Evolutionary conservation across 1,140 invertebrate species (phyloP).

Genomic region (Pachypeltis micranthus): DNA sequence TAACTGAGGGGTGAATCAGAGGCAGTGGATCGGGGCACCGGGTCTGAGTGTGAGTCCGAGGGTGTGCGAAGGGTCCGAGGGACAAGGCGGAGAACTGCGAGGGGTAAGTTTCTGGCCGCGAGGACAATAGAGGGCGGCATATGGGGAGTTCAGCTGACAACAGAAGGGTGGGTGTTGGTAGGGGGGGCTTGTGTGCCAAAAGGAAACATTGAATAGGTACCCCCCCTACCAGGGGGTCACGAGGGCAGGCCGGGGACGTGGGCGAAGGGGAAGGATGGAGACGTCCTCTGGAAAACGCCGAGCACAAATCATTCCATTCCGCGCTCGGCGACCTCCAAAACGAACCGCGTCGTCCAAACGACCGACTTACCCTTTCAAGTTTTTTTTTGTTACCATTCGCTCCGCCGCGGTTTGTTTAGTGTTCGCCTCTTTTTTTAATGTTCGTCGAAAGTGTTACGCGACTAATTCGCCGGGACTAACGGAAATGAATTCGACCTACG

Average conservation of each 20-base stretch:
- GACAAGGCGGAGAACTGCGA: too few species aligned
- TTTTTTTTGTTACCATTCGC: too few species aligned
- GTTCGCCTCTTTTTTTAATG: too few species aligned
- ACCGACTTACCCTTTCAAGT: not conserved
- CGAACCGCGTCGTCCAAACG: not conserved
- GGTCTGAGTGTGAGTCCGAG: not conserved
- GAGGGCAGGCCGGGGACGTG: not conserved
- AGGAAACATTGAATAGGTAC: conserved; percentile 16
- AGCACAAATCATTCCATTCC: conserved; percentile 17
- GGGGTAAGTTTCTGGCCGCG: too few species aligned
- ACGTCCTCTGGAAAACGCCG: conserved; percentile 5
- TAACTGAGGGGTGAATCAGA: conserved; percentile 14
- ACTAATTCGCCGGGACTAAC: not conserved
- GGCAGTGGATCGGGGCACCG: not conserved
- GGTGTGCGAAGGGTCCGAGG: not conserved
- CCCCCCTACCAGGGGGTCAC: conserved; percentile 10
- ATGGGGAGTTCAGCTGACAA: conserved; percentile 7
- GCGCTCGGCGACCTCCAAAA: conserved; percentile 1
- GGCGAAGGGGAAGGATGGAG: conserved; percentile 14
- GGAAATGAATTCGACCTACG: conserved; percentile 4
- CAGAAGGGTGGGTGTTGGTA: not conserved
- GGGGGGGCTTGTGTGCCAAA: not conserved
- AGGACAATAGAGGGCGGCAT: conserved; percentile 17
- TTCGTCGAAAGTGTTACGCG: conserved; percentile 3
- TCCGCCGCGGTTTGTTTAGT: conserved; percentile 10